Conservation (phyloP, 2,888 invertebrate genomes). For the Lymantria monacha region DNA sequence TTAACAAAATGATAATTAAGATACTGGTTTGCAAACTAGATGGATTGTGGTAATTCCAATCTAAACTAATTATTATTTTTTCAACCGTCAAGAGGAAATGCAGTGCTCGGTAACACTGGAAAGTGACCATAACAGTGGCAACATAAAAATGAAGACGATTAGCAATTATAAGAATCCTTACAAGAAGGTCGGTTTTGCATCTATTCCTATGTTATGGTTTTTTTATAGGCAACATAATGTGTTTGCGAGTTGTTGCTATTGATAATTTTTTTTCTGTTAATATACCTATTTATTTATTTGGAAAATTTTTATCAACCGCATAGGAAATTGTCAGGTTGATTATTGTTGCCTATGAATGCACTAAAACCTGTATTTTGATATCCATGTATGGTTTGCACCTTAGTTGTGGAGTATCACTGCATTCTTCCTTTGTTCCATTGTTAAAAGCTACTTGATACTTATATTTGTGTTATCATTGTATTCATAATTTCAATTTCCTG, state of each 20-base stretch:
- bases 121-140: constrained; percentile 67
- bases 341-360: constrained; percentile 62
- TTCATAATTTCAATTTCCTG: constrained; percentile 20
- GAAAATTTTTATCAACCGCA: no score
- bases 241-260: no score
- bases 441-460: constrained; percentile 41
- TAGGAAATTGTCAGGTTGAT: no score
- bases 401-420: constrained; percentile 44
- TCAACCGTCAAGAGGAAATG: constrained; percentile 73
- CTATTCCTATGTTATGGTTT: constrained; percentile 27
- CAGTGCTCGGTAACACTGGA: constrained; percentile 75
- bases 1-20: constrained; percentile 11
- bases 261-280: no score
- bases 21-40: constrained; percentile 13
- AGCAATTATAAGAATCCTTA: constrained; percentile 74
- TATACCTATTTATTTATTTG: no score
- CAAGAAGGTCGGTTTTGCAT: constrained; percentile 69
- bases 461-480: constrained; percentile 43
- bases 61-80: constrained; percentile 53
- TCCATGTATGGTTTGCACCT: constrained; percentile 50
- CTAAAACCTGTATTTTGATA: constrained; percentile 37
- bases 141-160: constrained; percentile 73
- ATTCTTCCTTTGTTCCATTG: constrained; percentile 64
- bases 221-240: constrained; percentile 33
- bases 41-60: constrained; percentile 27